Conservation (phyloP, 2,113 vertebrate species). For the Pseudonaja textilis region DNA sequence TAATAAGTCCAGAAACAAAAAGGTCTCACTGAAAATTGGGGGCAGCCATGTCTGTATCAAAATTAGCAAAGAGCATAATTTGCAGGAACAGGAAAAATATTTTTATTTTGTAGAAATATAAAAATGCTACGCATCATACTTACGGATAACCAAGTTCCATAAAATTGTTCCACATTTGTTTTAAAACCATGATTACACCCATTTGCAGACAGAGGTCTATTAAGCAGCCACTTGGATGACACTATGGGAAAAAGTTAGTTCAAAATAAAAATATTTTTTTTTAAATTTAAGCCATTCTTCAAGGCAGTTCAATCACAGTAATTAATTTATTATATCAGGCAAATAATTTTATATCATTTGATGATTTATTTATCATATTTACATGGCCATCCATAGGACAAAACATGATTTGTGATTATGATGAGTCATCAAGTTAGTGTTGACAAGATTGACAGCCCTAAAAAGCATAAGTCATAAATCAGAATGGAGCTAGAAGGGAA, state of each 20-base stretch:
- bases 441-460: neutral
- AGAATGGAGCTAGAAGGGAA: neutral
- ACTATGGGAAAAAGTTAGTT: slow-evolving; percentile 71
- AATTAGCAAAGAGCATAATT: neutral
- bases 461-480: neutral
- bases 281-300: neutral
- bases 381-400: neutral
- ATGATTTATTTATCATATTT: neutral
- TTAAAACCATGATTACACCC: slow-evolving; percentile 98
- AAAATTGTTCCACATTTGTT: slow-evolving; percentile 99
- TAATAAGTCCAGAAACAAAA: neutral
- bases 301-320: neutral
- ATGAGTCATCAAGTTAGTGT: neutral
- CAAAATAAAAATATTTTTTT: neutral
- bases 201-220: slow-evolving; percentile 99
- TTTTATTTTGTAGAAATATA: neutral
- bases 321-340: neutral
- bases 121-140: slow-evolving; percentile 46
- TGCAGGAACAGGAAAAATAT: neutral
- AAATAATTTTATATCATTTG: neutral
- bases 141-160: slow-evolving; percentile 98
- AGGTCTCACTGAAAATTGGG: neutral
- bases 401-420: neutral
- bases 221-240: slow-evolving; percentile 96
- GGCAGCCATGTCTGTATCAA: neutral